Conservation (phyloP, 1,140 invertebrate genomes). For the Scaptomyza montana region DNA sequence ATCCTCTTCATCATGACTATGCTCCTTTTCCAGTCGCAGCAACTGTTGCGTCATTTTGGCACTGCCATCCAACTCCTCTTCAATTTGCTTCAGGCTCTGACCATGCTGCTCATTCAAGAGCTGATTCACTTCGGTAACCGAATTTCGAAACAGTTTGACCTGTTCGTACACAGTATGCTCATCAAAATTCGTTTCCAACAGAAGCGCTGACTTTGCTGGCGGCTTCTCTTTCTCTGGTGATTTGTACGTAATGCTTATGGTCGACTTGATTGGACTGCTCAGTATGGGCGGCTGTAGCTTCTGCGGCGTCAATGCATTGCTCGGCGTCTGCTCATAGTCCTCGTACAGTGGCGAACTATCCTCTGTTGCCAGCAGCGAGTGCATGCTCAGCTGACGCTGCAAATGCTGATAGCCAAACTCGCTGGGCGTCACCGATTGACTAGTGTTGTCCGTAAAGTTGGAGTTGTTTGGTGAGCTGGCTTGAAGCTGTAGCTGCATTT, state of each 20-base stretch:
- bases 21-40: constrained; percentile 58
- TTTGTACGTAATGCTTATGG: constrained; percentile 88
- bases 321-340: constrained; percentile 77
- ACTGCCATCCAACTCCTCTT: constrained; percentile 62
- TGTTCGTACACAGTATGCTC: constrained; percentile 88
- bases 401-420: constrained; percentile 83
- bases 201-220: constrained; percentile 40
- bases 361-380: constrained; percentile 77
- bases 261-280: constrained; percentile 86
- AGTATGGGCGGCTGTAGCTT: constrained; percentile 31
- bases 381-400: constrained; percentile 79
- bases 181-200: constrained; percentile 81
- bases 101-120: constrained; percentile 81
- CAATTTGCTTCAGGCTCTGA: constrained; percentile 67
- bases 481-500: constrained; percentile 43
- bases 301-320: constrained; percentile 55
- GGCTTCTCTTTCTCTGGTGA: constrained; percentile 71
- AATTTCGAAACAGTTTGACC: constrained; percentile 89
- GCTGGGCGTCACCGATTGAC: constrained; percentile 83
- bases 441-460: constrained; percentile 83
- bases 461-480: constrained; percentile 81
- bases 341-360: constrained; percentile 78
- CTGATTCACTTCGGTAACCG: constrained; percentile 90
- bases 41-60: constrained; percentile 75
- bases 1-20: constrained; percentile 6